Evolutionary conservation across 2,888 invertebrate genomes (phyloP), one percentile per base, ranked within the genome.

Genomic region (Gerosis bhagava): DNA sequence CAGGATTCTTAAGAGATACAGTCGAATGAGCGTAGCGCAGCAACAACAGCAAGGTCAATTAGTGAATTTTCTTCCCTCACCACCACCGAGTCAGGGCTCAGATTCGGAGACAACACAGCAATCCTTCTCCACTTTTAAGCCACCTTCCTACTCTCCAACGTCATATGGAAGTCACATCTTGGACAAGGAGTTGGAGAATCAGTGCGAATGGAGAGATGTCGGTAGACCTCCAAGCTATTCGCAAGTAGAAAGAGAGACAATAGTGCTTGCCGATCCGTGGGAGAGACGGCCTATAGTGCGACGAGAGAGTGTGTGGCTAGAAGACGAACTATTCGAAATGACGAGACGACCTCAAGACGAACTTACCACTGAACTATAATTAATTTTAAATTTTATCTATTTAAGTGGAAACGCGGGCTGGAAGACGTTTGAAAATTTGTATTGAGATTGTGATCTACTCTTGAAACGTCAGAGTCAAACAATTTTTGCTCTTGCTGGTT

Each of bases 291-390:
- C 83, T 17, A 83, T 87, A 52, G 87, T 87, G 6, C 74, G 87
- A 44, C 69, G 89, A 40, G 84, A 92, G 65, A 92, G 92, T 44
- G 89, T 93, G 35, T 93, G 94, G 91, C 77, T 94, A 48, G 95
- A 94, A 66, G 94, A 96, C 66, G 96, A 96, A 77, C 94, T 95
- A 70, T 94, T 94, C 63, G 94, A 95, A 71, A 91, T 96, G 76
- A 95, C 95, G 48, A 94, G 95, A 77, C 90, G 96, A 65, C 96
- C 96, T 36, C 96, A 96, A 83, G 96, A 96, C 80, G 96, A 96
- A 86, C 94, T 96, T 62, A 96, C 96, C 66, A 96, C 96, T 65
- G 96, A 96, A 90, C 91, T 95, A 78, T 96, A 88, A 83, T 50
- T n/a, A 5, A n/a, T n/a, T n/a, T n/a, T n/a, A n/a, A n/a, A n/a